phyloP scores from a whole-genome alignment of 2,888 invertebrate genomes.

The Synanthedon formicaeformis region DNA sequence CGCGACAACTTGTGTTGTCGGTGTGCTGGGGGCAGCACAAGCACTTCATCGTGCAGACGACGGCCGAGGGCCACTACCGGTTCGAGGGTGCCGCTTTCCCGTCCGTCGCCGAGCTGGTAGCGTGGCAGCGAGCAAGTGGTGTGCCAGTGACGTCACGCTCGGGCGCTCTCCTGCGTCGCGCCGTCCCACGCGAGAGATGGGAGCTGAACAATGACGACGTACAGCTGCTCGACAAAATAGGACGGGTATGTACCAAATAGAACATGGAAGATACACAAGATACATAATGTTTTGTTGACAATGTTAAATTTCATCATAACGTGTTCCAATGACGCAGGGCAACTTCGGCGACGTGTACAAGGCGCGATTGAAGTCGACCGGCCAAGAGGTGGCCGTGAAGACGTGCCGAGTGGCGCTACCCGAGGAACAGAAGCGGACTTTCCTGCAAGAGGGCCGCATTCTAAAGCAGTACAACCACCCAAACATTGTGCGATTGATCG shows the following conservation, averaged over 20 bases:
- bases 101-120: conserved; percentile 90
- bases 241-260: conserved; percentile 76
- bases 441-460: conserved; percentile 94
- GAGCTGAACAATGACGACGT: conserved; percentile 97
- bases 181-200: conserved; percentile 92
- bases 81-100: conserved; percentile 96
- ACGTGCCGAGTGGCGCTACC: conserved; percentile 94
- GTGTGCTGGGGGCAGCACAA: conserved; percentile 97
- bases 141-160: conserved; percentile 92
- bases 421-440: conserved; percentile 93
- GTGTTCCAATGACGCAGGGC: conserved; percentile 72
- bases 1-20: conserved; percentile 92
- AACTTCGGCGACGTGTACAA: conserved; percentile 98
- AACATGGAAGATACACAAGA: neutral
- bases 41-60: conserved; percentile 97
- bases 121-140: conserved; percentile 88
- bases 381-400: conserved; percentile 93
- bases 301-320: too few relatives aligned
- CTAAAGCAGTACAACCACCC: conserved; percentile 97
- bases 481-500: conserved; percentile 95
- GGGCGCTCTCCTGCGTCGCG: conserved; percentile 87
- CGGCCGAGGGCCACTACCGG: conserved; percentile 91
- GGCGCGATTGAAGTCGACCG: conserved; percentile 85
- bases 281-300: too few relatives aligned
- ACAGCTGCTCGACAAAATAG: conserved; percentile 90